Evolutionary conservation across 2,113 vertebrate species (phyloP), one percentile per base, ranked within the genome.

Genomic region (Brachyhypopomus gauderio): DNA sequence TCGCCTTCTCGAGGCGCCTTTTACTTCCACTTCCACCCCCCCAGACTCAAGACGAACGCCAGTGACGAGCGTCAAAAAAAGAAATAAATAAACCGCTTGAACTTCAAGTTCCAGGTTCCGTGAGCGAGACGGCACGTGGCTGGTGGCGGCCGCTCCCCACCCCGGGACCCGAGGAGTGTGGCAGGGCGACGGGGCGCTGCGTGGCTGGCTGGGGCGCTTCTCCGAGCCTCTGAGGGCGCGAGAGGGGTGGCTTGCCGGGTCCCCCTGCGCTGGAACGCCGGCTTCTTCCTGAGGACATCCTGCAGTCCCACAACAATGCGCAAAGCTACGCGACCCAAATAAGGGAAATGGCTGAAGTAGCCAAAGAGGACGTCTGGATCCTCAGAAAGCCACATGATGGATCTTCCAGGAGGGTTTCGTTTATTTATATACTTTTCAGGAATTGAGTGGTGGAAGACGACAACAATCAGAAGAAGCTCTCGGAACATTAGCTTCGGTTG

Each of bases 231-330:
- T 41, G 81, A 27, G 64, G 55, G n/a, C 19, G 75, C 14, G 12
- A 48, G 4, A 48, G 4, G 45, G 4, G 9, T 9, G 76, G 84
- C 85, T 89, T 83, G 38, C 9, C 52, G 64, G 67, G 22, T 79
- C 66, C 82, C 78, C 78, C 80, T 67, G 75, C 77, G 79, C 74
- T 60, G 79, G 82, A 82, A 90, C 59, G 27, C 88, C 80, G 91
- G 62, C 90, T 91, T 93, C 93, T 96, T 96, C 95, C 96, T 95
- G 96, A 98, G 97, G 97, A 98, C 95, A 98, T 98, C 97, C 97
- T 98, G 97, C 90, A 92, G 82, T 93, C 92, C 92, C 91, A 93
- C 92, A 93, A 94, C 92, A 94, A 93, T 92, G 91, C 92, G 91
- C 88, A 88, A 87, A n/a, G 89, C 84, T 86, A 89, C 93, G 89